Percentiles rank a stretch among this genome's conserved stretches.
These are phyloP conservation scores for Phortica okadai DNA, from an alignment of 2,888 invertebrate genomes.

Conservation along the genomic window DNA sequence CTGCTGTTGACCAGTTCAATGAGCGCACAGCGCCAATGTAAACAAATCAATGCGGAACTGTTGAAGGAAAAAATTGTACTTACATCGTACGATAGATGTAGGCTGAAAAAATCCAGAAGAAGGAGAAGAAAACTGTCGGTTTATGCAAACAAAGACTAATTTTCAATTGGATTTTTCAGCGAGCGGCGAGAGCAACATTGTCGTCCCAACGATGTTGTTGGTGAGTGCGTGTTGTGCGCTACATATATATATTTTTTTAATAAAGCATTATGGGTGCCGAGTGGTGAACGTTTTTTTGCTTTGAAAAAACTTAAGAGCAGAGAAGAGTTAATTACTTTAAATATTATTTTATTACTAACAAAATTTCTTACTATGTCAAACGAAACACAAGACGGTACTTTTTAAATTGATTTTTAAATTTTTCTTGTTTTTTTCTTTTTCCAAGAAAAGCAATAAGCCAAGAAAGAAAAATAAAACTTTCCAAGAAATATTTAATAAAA, in stretches of 20 bases:
- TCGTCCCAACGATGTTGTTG: neutral
- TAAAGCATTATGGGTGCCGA: neutral
- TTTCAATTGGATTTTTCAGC: constrained; percentile 16
- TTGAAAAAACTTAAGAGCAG: too few relatives aligned
- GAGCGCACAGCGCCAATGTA: constrained; percentile 10
- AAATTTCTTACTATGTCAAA: too few relatives aligned
- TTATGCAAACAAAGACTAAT: constrained; percentile 23
- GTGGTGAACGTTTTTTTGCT: neutral
- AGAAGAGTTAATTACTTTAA: too few relatives aligned
- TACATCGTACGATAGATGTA: neutral
- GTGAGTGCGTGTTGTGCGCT: neutral
- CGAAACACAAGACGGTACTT: too few relatives aligned
- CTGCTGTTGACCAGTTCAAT: constrained; percentile 22
- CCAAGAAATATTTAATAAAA: constrained; percentile 9
- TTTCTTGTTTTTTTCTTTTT: neutral
- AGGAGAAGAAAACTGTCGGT: neutral
- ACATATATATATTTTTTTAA: neutral
- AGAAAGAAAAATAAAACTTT: neutral
- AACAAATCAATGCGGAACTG: constrained; percentile 26
- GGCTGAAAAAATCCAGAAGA: neutral
- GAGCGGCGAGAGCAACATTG: neutral
- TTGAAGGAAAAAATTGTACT: neutral
- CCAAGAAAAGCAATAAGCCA: neutral
- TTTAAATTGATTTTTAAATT: too few relatives aligned
- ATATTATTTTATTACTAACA: too few relatives aligned